Percentiles rank a stretch among this genome's conserved stretches.
phyloP scores from a whole-genome alignment of 1,140 invertebrate species.

The Pogonomyrmex barbatus region DNA sequence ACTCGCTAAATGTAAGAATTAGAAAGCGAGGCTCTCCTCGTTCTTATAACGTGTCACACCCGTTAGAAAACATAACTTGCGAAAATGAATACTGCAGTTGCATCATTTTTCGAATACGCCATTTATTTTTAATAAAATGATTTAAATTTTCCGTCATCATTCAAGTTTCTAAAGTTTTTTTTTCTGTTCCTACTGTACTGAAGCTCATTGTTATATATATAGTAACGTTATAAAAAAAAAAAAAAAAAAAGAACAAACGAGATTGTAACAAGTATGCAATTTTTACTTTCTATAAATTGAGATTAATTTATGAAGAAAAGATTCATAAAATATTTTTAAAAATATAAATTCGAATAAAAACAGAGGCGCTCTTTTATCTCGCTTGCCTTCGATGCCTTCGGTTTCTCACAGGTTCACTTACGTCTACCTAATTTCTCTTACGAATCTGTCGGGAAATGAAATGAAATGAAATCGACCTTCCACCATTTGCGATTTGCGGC shows the following conservation, averaged over 20 bases:
- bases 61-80: background rate
- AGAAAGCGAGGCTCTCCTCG: slow-evolving; percentile 11
- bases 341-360: background rate
- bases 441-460: slow-evolving; percentile 1
- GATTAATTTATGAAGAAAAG: background rate
- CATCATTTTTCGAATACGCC: background rate
- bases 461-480: slow-evolving; percentile 3
- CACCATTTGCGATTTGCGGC: background rate
- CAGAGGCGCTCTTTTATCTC: background rate
- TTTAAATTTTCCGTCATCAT: too few species aligned
- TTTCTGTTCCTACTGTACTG: background rate
- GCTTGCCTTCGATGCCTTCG: background rate
- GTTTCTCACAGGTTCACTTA: background rate
- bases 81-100: background rate
- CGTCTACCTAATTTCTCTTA: slow-evolving; percentile 7
- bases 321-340: background rate
- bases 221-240: background rate
- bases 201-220: background rate
- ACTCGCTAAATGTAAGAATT: background rate
- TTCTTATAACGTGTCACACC: background rate
- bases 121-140: background rate
- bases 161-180: background rate
- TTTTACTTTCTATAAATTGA: background rate
- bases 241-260: background rate
- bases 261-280: background rate